These are phyloP conservation scores for Esperia sulphurella DNA, from an alignment of 2,888 invertebrate species.

Conservation along the genomic window DNA sequence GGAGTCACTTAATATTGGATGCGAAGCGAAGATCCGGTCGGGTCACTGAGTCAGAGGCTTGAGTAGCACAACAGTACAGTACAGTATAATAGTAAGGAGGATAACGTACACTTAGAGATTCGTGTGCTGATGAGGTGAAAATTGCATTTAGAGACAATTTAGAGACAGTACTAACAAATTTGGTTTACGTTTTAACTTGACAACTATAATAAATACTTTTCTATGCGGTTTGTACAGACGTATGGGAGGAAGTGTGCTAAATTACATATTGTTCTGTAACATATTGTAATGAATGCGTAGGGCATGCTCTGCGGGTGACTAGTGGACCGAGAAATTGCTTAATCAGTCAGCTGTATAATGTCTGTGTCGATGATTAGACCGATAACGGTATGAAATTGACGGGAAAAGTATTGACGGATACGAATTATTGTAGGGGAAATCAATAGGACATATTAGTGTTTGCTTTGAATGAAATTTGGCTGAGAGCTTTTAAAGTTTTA, in stretches of 20 bases:
- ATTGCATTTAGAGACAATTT: background rate
- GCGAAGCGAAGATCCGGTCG: too few species aligned
- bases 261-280: conserved; percentile 65
- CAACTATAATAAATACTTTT: conserved; percentile 46
- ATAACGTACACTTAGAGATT: too few species aligned
- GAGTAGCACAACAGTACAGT: too few species aligned
- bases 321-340: conserved; percentile 70
- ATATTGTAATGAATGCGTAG: conserved; percentile 69
- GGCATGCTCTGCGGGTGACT: conserved; percentile 45
- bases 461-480: too few species aligned
- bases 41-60: too few species aligned
- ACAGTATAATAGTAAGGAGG: too few species aligned
- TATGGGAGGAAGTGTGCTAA: conserved; percentile 57
- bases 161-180: conserved; percentile 15
- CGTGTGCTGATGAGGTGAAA: too few species aligned
- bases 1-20: too few species aligned
- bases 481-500: too few species aligned
- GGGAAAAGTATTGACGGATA: conserved; percentile 20
- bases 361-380: conserved; percentile 58
- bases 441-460: too few species aligned
- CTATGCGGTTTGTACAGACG: conserved; percentile 28
- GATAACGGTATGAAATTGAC: conserved; percentile 63
- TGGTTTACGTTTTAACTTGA: conserved; percentile 26
- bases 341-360: conserved; percentile 71
- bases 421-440: background rate